Evolutionary conservation across 2,888 invertebrate species (phyloP), one percentile per base, ranked within the genome.

Genomic region (Tetanocera ferruginea): DNA sequence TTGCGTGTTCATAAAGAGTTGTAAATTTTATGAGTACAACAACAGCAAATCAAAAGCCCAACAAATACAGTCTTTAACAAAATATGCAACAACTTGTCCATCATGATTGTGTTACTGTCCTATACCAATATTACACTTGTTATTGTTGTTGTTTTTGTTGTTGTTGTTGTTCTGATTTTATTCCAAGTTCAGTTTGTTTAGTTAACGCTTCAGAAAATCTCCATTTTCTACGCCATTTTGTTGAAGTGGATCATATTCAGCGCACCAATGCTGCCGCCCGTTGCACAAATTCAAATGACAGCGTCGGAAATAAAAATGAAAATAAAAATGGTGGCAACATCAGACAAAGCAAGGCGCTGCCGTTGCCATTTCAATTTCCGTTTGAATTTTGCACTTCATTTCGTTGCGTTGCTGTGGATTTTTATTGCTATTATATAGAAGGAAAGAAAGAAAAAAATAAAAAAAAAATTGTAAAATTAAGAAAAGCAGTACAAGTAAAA

Each of bases 381-480:
- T 85, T 86, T 86, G 85, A 86, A 86, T 86, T 86, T 86, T 85
- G 86, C 86, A 86, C 86, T 86, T 86, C 86, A 86, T 86, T 86
- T 86, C 85, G 86, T 86, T 85, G 86, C 83, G 84, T 86, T 86
- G 84, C 79, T 81, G 78, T 79, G 78, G 81, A 81, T 81, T 80
- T 82, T 80, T 79, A 60, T 43, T 67, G 55, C 37, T 52, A 72
- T 72, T 71, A 37, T 31, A 75, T 62, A 57, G 23, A 52, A 69
- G 62, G 17, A 57, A 52, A 69, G 62, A 9, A 57, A 25, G 23
- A 14, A 28, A 55, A 19, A 66, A 14, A 60, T 25, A 43, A 76
- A 62, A 72, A 55, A 43, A 76, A 62, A 72, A 55, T 11, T 17
- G 19, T 19, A 34, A 34, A 64, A 3, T 28, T 17, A 67, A 31